Base-by-base conservation (phyloP, 2,113 vertebrate genomes). In the Meriones unguiculatus region DNA sequence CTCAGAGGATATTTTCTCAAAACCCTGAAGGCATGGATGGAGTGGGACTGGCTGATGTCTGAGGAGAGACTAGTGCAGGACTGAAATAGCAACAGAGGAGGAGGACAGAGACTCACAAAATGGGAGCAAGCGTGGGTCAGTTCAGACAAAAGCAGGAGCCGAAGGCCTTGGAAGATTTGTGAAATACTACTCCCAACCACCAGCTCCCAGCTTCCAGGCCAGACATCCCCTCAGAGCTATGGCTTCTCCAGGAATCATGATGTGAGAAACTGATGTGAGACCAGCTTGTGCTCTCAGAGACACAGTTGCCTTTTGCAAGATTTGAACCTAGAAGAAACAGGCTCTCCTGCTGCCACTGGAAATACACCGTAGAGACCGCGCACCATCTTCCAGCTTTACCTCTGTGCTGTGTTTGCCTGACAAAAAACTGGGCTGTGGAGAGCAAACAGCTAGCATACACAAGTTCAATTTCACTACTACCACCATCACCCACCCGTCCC, bases 1-100 rank as follows among this genome's bases (percentile, higher is more conserved):
- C 52, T 87, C 69, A 88, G 91, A 92, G 50, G 64, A 46, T 70
- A n/a, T 95, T 46, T 77, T 38, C 76, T 54, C n/a, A 41, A 46
- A 62, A 59, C 57, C 50, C 32, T 81, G 38, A 15, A 32, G 57
- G 11, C 84, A 89, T 12, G 14, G 20, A 85, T 46, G 8, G 73
- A 46, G 25, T 20, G 8, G 7, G 7, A 20, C 22, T 14, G 25
- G 25, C 70, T 64, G 24, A 3, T 54, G 2, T 69, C 57, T 59
- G 8, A 24, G 46, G 32, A 2, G 70, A 30, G 62, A 77, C 9
- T 32, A 20, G 9, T 18, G n/a, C 70, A 30, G 52, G n/a, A 54
- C 14, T 38, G 41, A 67, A 35, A 25, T 22, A 64, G 28, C 38
- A 57, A 41, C 28, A 7, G 24, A 14, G 24, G 5, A 46, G 25